Conservation (phyloP, 2,888 invertebrate species). For the Nemoura dubitans region DNA sequence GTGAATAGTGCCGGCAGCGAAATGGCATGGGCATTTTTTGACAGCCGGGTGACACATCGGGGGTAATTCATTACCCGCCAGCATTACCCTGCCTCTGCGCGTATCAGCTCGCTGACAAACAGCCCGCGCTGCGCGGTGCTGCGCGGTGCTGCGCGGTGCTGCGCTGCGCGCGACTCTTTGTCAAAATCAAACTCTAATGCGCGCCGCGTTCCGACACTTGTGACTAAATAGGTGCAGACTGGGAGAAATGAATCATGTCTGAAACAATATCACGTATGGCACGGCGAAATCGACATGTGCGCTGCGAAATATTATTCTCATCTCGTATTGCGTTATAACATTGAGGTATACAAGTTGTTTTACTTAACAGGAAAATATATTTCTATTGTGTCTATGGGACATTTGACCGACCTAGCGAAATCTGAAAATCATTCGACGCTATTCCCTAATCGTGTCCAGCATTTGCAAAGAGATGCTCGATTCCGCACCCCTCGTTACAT, state of each 20-base stretch:
- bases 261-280: background rate
- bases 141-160: too few relatives aligned
- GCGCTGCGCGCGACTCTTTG: too few relatives aligned
- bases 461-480: background rate
- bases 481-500: background rate
- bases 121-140: background rate
- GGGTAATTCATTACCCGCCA: background rate
- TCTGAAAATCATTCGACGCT: background rate
- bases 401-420: too few relatives aligned
- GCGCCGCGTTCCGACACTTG: background rate
- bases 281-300: background rate
- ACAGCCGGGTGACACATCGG: slow-evolving; percentile 37
- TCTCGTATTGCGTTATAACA: background rate
- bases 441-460: background rate
- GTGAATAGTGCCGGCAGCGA: background rate
- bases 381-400: too few relatives aligned
- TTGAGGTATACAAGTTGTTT: background rate
- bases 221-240: slow-evolving; percentile 31
- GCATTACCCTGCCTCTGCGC: slow-evolving; percentile 19
- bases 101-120: slow-evolving; percentile 1
- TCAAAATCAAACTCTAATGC: slow-evolving; percentile 40
- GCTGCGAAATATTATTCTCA: background rate
- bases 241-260: background rate
- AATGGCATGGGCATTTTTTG: background rate
- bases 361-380: too few relatives aligned